Percentiles rank a stretch among this genome's conserved stretches.
phyloP scores from a whole-genome alignment of 2,888 invertebrate species.

The Plagodis dolabraria region DNA sequence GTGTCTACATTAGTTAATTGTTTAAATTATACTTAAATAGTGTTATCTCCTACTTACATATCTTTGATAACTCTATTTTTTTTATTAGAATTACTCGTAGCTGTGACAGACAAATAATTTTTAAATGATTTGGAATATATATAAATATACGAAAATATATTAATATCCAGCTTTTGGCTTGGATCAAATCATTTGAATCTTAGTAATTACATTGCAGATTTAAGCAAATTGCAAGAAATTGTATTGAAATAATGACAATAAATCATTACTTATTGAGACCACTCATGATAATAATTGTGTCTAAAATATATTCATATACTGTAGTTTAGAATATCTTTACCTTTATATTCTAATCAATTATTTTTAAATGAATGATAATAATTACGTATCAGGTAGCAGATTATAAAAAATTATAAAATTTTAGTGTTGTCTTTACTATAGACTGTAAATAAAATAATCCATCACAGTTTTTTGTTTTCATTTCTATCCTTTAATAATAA shows the following conservation, averaged over 20 bases:
- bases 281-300: slow-evolving; percentile 66
- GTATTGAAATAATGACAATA: slow-evolving; percentile 61
- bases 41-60: slow-evolving; percentile 31
- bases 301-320: slow-evolving; percentile 57
- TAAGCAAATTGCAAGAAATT: slow-evolving; percentile 32
- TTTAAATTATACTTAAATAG: slow-evolving; percentile 12
- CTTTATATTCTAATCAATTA: slow-evolving; percentile 20
- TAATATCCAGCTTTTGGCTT: slow-evolving; percentile 39
- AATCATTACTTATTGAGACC: slow-evolving; percentile 56
- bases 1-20: neutral
- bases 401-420: slow-evolving; percentile 47
- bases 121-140: slow-evolving; percentile 35
- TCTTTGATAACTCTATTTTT: slow-evolving; percentile 49
- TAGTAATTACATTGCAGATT: slow-evolving; percentile 36
- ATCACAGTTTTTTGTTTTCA: slow-evolving; percentile 56
- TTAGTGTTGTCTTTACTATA: slow-evolving; percentile 67
- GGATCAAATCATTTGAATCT: slow-evolving; percentile 36
- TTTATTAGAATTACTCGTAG: slow-evolving; percentile 61
- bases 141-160: too few species aligned
- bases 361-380: slow-evolving; percentile 20
- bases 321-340: slow-evolving; percentile 42
- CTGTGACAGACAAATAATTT: slow-evolving; percentile 83
- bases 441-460: slow-evolving; percentile 70
- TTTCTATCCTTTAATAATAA: slow-evolving; percentile 26
- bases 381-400: slow-evolving; percentile 29